Percentiles rank a stretch among this genome's conserved stretches.
phyloP scores from a whole-genome alignment of 2,797 vertebrate species.

The Limnodromus scolopaceus region DNA sequence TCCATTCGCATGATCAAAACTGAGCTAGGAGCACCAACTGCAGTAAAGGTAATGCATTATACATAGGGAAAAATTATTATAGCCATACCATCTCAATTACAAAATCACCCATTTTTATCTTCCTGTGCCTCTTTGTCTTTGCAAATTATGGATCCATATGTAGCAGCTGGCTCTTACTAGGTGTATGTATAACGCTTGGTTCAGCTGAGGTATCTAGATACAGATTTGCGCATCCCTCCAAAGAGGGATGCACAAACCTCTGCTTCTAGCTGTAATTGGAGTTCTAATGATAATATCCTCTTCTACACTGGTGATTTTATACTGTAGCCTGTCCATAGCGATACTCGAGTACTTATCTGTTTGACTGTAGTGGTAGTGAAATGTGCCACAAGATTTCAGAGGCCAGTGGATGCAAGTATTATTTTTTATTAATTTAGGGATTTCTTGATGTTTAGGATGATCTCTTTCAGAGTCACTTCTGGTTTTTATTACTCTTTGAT shows the following conservation, averaged over 20 bases:
- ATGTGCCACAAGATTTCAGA: neutral
- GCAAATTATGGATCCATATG: neutral
- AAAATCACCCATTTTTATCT: neutral
- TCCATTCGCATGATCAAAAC: neutral
- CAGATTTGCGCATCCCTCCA: neutral
- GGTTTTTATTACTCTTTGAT: slow-evolving; percentile 42
- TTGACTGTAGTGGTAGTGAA: neutral
- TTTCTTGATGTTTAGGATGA: slow-evolving; percentile 9
- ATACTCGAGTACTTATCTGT: neutral
- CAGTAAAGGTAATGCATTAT: neutral
- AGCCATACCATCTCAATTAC: neutral
- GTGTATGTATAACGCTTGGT: neutral
- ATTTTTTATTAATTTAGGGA: slow-evolving; percentile 6
- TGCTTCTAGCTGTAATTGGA: neutral
- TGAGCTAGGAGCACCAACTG: neutral
- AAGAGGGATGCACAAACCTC: neutral
- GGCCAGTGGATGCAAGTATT: neutral
- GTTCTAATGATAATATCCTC: neutral
- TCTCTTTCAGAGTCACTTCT: neutral
- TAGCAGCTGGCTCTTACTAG: neutral
- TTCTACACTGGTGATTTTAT: neutral
- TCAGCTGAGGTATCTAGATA: neutral
- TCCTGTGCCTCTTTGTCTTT: neutral
- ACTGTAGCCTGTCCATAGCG: neutral
- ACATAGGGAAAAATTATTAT: neutral